These are phyloP conservation scores for Monarcha castaneiventris DNA, from an alignment of 2,113 vertebrate genomes.

Conservation along the genomic window DNA sequence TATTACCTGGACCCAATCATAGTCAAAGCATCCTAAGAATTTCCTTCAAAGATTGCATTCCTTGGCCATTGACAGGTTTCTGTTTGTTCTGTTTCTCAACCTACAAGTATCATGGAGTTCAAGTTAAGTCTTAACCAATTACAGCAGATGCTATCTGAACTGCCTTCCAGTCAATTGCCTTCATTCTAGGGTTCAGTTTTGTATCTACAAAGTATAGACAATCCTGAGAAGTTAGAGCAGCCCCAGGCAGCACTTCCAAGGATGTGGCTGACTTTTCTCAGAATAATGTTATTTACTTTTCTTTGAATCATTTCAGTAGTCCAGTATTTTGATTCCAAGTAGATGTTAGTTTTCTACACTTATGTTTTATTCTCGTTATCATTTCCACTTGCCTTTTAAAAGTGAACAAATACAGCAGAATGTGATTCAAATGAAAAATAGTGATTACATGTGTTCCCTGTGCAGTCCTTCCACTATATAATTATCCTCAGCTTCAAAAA, in stretches of 20 bases:
- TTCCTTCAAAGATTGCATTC: background rate
- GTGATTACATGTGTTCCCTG: background rate
- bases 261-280: background rate
- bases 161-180: background rate
- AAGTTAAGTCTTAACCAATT: background rate
- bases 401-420: background rate
- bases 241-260: background rate
- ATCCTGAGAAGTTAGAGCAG: background rate
- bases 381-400: background rate
- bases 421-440: background rate
- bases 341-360: background rate
- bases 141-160: background rate
- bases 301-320: background rate
- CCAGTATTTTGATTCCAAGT: background rate
- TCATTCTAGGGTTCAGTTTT: background rate
- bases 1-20: background rate
- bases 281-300: background rate
- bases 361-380: background rate
- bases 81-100: background rate
- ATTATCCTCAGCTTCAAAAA: background rate
- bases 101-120: background rate
- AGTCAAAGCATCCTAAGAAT: background rate
- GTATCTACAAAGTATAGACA: background rate
- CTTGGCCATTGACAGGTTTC: background rate
- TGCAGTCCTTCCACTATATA: background rate